Percentiles rank a stretch among this genome's conserved stretches.
phyloP scores from a whole-genome alignment of 2,113 vertebrate species.

The Malurus alboscapulatus region DNA sequence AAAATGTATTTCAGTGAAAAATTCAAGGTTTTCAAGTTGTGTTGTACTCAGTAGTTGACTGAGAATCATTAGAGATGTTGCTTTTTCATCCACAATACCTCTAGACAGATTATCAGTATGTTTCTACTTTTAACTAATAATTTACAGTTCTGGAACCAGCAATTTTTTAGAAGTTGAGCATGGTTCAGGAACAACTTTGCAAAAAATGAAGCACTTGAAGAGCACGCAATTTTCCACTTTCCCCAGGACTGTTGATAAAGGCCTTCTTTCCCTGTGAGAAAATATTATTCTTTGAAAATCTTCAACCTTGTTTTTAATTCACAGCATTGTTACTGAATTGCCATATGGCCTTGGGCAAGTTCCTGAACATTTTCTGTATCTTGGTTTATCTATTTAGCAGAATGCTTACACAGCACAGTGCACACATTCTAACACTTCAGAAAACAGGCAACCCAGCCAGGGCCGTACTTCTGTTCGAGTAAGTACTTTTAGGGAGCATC shows the following conservation, averaged over 20 bases:
- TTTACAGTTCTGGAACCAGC: background rate
- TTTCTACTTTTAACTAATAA: background rate
- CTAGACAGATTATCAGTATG: background rate
- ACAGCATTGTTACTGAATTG: constrained; percentile 34
- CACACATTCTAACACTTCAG: background rate
- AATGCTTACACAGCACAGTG: constrained; percentile 24
- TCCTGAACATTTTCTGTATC: background rate
- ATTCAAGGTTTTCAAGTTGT: background rate
- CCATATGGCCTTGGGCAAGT: background rate
- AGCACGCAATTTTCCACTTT: background rate
- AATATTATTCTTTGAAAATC: background rate
- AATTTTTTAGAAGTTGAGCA: background rate
- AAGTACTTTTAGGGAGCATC: background rate
- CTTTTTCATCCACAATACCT: background rate
- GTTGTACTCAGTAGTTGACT: background rate
- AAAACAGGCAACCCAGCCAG: background rate
- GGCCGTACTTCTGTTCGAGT: background rate
- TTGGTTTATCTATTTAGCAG: constrained; percentile 10
- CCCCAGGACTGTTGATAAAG: background rate
- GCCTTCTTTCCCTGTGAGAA: background rate
- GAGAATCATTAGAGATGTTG: background rate
- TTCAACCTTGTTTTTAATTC: constrained; percentile 30
- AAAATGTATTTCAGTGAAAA: background rate
- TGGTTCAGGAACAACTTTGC: background rate
- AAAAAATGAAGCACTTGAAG: background rate